phyloP scores from a whole-genome alignment of 2,888 invertebrate genomes.

The Nomada ferruginata region DNA sequence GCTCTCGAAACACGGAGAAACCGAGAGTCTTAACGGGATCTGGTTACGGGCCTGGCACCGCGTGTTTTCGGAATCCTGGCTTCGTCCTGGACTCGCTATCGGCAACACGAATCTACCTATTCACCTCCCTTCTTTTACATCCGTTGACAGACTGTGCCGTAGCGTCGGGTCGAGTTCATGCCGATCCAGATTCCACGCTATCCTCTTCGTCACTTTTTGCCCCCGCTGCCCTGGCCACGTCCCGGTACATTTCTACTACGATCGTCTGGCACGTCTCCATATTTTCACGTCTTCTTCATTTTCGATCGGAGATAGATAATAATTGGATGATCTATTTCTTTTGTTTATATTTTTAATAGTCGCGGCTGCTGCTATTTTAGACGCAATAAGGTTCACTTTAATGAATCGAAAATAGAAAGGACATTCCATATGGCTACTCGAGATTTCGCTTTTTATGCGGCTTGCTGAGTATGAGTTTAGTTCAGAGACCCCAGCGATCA shows the following conservation, averaged over 20 bases:
- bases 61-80: conserved; percentile 72
- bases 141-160: conserved; percentile 44
- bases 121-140: conserved; percentile 53
- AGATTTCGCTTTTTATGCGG: no score
- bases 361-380: no score
- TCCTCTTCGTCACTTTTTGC: conserved; percentile 14
- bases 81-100: conserved; percentile 65
- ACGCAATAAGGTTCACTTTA: no score
- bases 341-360: no score
- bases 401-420: no score
- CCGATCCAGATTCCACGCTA: conserved; percentile 59
- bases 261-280: background rate
- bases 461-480: background rate
- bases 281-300: no score
- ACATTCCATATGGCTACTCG: no score
- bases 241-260: conserved; percentile 10
- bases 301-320: no score
- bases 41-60: conserved; percentile 73
- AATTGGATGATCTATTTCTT: no score
- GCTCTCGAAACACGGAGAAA: conserved; percentile 58
- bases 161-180: conserved; percentile 34
- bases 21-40: conserved; percentile 75
- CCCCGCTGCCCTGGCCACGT: background rate
- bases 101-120: conserved; percentile 66
- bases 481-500: conserved; percentile 27